Percentiles rank a stretch among this genome's conserved stretches.
Evolutionary conservation across 2,113 vertebrate species (phyloP).

Genomic region (Ardeotis arabs): DNA sequence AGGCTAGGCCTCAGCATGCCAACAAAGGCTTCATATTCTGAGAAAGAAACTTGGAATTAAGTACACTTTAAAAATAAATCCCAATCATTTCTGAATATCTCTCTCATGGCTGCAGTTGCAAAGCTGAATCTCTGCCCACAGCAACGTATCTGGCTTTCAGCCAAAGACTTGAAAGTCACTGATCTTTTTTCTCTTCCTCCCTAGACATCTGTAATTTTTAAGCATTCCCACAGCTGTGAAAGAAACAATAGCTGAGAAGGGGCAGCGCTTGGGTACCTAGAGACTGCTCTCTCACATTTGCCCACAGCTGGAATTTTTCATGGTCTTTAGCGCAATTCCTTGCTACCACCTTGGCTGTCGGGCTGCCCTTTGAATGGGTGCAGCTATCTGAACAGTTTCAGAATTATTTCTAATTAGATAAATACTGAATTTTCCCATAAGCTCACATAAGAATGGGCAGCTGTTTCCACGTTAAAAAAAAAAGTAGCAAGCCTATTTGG

Average conservation of each 20-base stretch:
- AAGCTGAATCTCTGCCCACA: not conserved
- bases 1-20: not conserved
- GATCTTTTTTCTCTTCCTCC: not conserved
- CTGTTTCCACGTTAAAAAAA: not conserved
- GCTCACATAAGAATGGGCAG: not conserved
- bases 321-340: not conserved
- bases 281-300: not conserved
- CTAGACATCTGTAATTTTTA: not conserved
- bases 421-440: slow-evolving; percentile 4
- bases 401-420: slow-evolving; percentile 12
- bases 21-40: not conserved
- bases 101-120: not conserved
- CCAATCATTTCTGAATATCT: not conserved
- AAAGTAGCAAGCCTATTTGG: not conserved
- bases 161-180: slow-evolving; percentile 40
- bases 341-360: not conserved
- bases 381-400: slow-evolving; percentile 4
- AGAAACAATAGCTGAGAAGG: not conserved
- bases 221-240: slow-evolving; percentile 56
- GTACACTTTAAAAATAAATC: slow-evolving; percentile 39
- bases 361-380: not conserved
- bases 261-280: not conserved
- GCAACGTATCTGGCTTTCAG: not conserved
- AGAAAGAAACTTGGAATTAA: slow-evolving; percentile 30
- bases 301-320: slow-evolving; percentile 46